Evolutionary conservation across 1,140 invertebrate species (phyloP).

Genomic region (Scaptomyza graminum): DNA sequence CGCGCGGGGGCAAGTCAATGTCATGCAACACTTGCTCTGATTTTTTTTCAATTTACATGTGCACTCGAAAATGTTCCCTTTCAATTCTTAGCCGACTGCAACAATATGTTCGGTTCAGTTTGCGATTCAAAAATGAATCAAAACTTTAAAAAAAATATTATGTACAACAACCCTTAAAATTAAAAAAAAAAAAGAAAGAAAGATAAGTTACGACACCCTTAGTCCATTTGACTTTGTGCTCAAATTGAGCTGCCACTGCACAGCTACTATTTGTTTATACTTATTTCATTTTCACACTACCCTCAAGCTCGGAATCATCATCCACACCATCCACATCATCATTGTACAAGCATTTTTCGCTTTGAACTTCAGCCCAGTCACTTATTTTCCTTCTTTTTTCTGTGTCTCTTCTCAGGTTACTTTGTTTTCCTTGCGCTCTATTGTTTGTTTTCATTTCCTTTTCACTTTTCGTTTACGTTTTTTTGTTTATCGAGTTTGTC

Average conservation of each 20-base stretch:
- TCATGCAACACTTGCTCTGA: conserved; percentile 22
- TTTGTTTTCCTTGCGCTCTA: conserved; percentile 70
- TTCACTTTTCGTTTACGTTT: conserved; percentile 62
- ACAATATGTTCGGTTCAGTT: conserved; percentile 29
- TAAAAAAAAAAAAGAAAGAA: too few species aligned
- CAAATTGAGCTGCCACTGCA: conserved; percentile 58
- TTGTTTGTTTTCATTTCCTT: conserved; percentile 79
- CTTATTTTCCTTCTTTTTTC: background rate
- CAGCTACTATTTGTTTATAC: conserved; percentile 75
- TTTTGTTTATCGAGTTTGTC: too few species aligned
- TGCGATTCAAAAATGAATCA: conserved; percentile 3
- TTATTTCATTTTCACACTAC: conserved; percentile 78
- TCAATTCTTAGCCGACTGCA: conserved; percentile 15
- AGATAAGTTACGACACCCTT: background rate
- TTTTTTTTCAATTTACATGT: conserved; percentile 40
- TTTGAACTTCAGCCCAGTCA: conserved; percentile 45
- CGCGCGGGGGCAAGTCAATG: conserved; percentile 4
- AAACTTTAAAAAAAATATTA: conserved; percentile 25
- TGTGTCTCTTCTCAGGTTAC: conserved; percentile 69
- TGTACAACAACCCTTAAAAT: conserved; percentile 16
- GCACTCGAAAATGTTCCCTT: background rate
- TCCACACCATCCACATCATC: conserved; percentile 34
- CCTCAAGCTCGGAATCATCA: conserved; percentile 36
- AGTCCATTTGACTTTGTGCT: conserved; percentile 58
- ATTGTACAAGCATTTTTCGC: conserved; percentile 40